Evolutionary conservation across 2,113 vertebrate species (phyloP).

Genomic region (Oreotrochilus melanogaster): DNA sequence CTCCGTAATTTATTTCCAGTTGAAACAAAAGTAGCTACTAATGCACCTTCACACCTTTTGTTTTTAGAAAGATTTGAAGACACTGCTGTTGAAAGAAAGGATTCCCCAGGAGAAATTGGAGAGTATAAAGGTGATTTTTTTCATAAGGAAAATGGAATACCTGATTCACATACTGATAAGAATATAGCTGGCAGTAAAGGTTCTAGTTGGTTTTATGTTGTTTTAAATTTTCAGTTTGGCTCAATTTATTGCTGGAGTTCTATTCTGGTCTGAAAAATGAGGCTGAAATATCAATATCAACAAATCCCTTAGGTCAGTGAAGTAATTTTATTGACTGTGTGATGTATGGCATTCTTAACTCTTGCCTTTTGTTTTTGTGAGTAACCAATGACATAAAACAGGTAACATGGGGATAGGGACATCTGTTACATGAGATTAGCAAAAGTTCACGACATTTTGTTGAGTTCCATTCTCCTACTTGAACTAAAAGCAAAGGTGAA

Average conservation of each 20-base stretch:
- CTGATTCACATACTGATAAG: not conserved
- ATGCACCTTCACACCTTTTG: not conserved
- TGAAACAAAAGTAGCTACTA: not conserved
- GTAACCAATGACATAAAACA: slow-evolving; percentile 18
- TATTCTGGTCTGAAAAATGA: slow-evolving; percentile 14
- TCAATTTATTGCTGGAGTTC: not conserved
- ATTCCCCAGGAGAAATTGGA: not conserved
- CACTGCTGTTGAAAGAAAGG: not conserved
- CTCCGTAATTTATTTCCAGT: not conserved
- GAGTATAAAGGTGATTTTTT: slow-evolving; percentile 30
- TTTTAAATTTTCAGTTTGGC: slow-evolving; percentile 20
- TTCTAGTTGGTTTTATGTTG: slow-evolving; percentile 18
- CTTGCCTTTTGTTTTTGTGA: slow-evolving; percentile 33
- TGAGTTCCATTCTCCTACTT: slow-evolving; percentile 38
- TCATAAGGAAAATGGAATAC: not conserved
- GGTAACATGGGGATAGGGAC: slow-evolving; percentile 36
- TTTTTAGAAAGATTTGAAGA: slow-evolving; percentile 21
- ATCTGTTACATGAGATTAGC: slow-evolving; percentile 33
- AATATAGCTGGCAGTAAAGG: slow-evolving; percentile 32
- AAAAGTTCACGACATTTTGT: slow-evolving; percentile 47
- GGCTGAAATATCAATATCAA: slow-evolving; percentile 39
- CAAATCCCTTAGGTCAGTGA: slow-evolving; percentile 30
- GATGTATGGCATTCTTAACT: not conserved
- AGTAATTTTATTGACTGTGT: not conserved
- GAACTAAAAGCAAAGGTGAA: slow-evolving; percentile 14